Evolutionary conservation across 2,888 invertebrate genomes (phyloP), one percentile per base, ranked within the genome.

Genomic region (Villa cingulata): DNA sequence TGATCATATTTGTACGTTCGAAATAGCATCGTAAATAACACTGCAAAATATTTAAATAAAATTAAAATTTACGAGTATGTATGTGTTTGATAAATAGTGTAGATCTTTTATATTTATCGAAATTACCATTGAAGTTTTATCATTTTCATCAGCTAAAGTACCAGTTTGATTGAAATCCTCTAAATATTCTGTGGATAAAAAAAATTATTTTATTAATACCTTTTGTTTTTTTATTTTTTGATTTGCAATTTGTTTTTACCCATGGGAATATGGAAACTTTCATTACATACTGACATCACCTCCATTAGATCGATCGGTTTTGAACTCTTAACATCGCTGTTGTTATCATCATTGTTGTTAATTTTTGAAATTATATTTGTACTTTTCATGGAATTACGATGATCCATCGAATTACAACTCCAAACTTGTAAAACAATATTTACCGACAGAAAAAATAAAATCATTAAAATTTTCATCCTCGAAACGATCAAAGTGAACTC

Each of bases 11-110:
- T 0, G 69, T 59, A 18, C 67, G 73, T 55, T 74, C 72, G 45
- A 73, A 66, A 5, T 74, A 65, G 48, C 78, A 78, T 4, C 73
- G 70, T 9, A 78, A 58, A 54, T 67, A 78, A 53, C 78, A 78
- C 78, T 68, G 19, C 5, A 34, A 34, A 14, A 34, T 7, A n/a
- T n/a, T n/a, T n/a, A 34, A 34, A 34, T 34, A 34, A 34, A 34
- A 34, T 3, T 9, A 34, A 34, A 34, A 34, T 9, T 15, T 15
- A 34, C 4, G n/a, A 15, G 12, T 7, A 15, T 7, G 12, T 7
- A 34, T 29, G 12, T 9, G 6, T 29, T 29, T 9, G 29, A 9
- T 29, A 29, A 29, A 29, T 29, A 29, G 29, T 12, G 29, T 29
- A 29, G 29, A 29, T 29, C 6, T 29, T 29, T 29, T 9, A 5